Evolutionary conservation across 2,113 vertebrate species (phyloP).

Genomic region (Hyaena hyaena): DNA sequence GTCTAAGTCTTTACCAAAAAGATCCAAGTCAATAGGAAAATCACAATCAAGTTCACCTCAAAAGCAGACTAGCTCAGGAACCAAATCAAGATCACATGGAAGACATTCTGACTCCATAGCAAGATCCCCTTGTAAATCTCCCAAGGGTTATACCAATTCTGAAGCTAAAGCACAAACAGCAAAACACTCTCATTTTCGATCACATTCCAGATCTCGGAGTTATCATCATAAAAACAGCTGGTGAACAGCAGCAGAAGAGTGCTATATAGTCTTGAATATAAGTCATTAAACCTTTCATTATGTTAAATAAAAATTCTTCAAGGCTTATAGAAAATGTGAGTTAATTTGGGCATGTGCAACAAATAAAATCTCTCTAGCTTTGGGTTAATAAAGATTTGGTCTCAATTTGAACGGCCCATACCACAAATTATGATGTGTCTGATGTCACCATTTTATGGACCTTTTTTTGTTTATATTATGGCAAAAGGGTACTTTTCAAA

Average conservation of each 20-base stretch:
- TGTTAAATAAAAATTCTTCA: constrained; percentile 75
- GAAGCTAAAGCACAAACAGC: constrained; percentile 63
- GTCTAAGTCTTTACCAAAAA: constrained; percentile 75
- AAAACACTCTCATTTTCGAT: constrained; percentile 72
- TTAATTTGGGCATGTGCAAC: constrained; percentile 61
- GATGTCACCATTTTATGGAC: constrained; percentile 32
- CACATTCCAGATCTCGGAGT: constrained; percentile 79
- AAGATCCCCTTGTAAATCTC: constrained; percentile 78
- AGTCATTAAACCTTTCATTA: constrained; percentile 61
- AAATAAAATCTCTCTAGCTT: constrained; percentile 68
- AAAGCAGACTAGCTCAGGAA: constrained; percentile 80
- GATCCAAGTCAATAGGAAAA: constrained; percentile 80
- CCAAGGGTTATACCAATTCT: constrained; percentile 76
- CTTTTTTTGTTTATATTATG: constrained; percentile 57
- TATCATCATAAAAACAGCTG: constrained; percentile 81
- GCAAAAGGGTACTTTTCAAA: constrained; percentile 60
- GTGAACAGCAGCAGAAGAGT: constrained; percentile 76
- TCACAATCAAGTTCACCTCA: constrained; percentile 78
- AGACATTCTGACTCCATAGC: constrained; percentile 78
- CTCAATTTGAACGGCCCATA: constrained; percentile 46
- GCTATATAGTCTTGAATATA: constrained; percentile 53
- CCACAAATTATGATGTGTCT: constrained; percentile 41
- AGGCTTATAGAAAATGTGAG: constrained; percentile 70
- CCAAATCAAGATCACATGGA: constrained; percentile 80
- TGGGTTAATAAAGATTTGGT: constrained; percentile 57